phyloP scores from a whole-genome alignment of 2,797 vertebrate genomes.

The Acanthurus tractus region DNA sequence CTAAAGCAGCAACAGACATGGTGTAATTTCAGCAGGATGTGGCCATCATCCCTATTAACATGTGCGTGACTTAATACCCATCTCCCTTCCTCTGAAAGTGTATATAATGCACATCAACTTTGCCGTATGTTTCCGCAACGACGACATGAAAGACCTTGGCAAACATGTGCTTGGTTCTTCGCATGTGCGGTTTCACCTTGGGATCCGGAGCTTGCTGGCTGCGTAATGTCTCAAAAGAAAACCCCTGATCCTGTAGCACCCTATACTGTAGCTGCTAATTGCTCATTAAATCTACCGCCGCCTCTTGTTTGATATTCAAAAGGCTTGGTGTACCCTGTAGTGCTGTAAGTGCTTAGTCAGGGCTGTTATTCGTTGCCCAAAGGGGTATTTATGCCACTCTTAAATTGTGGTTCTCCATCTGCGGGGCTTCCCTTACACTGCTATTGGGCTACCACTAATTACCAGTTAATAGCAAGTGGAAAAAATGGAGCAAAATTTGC shows the following conservation, averaged over 20 bases:
- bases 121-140: constrained; percentile 63
- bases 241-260: constrained; percentile 50
- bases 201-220: constrained; percentile 59
- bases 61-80: constrained; percentile 77
- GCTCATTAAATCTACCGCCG: constrained; percentile 73
- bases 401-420: constrained; percentile 74
- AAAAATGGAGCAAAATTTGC: constrained; percentile 74
- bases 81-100: constrained; percentile 65
- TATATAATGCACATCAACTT: constrained; percentile 69
- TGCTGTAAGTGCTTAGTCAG: constrained; percentile 72
- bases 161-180: constrained; percentile 49
- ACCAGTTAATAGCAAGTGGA: constrained; percentile 77
- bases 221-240: constrained; percentile 61
- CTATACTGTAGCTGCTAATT: constrained; percentile 70
- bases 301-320: constrained; percentile 76
- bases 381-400: constrained; percentile 77
- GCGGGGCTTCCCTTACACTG: constrained; percentile 79
- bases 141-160: constrained; percentile 68
- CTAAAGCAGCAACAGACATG: constrained; percentile 76
- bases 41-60: constrained; percentile 74
- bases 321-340: constrained; percentile 61
- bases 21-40: constrained; percentile 82
- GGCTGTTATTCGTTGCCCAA: constrained; percentile 73
- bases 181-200: constrained; percentile 74
- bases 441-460: constrained; percentile 86